Evolutionary conservation across 2,888 invertebrate species (phyloP).

Genomic region (Plebejus melissa): DNA sequence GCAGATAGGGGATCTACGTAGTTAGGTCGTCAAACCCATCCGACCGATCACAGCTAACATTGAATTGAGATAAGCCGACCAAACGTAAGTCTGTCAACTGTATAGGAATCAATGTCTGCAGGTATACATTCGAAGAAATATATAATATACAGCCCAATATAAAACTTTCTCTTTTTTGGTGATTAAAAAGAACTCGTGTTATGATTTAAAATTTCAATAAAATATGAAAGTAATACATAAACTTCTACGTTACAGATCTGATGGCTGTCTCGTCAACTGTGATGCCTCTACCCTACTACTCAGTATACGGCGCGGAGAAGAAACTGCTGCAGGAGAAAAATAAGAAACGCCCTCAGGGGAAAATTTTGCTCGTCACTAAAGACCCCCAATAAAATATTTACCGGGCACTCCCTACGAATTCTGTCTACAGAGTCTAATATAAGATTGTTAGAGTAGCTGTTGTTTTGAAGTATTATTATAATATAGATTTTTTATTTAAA

Average conservation of each 20-base stretch:
- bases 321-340: constrained; percentile 61
- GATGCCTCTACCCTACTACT: constrained; percentile 65
- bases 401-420: neutral
- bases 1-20: too few relatives aligned
- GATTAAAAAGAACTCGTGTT: too few relatives aligned
- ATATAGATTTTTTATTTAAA: neutral
- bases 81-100: too few relatives aligned
- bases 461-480: neutral
- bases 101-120: too few relatives aligned
- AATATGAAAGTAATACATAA: too few relatives aligned
- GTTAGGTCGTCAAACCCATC: too few relatives aligned
- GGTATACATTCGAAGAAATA: too few relatives aligned
- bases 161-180: too few relatives aligned
- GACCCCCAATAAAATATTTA: constrained; percentile 54
- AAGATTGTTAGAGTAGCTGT: neutral
- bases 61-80: too few relatives aligned
- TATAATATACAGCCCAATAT: too few relatives aligned
- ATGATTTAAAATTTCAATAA: too few relatives aligned
- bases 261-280: constrained; percentile 69
- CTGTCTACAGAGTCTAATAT: neutral
- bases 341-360: constrained; percentile 63
- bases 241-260: constrained; percentile 57
- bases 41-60: too few relatives aligned
- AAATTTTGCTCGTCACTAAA: constrained; percentile 66
- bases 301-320: constrained; percentile 65